These are phyloP conservation scores for Moxostoma hubbsi DNA, from an alignment of 2,797 vertebrate genomes.

Conservation along the genomic window DNA sequence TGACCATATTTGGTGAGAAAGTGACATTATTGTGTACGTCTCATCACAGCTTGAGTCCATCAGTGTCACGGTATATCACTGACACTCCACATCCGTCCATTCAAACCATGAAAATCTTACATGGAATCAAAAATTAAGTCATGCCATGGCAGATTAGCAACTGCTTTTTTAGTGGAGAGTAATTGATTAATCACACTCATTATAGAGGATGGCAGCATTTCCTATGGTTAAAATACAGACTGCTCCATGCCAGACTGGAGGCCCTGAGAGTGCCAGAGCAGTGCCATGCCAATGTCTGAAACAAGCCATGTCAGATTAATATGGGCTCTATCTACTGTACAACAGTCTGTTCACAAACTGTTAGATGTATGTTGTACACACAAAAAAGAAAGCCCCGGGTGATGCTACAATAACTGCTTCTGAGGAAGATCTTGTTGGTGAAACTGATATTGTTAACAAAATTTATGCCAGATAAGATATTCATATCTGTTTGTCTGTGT, in stretches of 20 bases:
- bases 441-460: no score
- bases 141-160: slow-evolving; percentile 53
- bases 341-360: slow-evolving; percentile 27
- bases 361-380: no score
- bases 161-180: slow-evolving; percentile 22
- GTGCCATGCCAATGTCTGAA: slow-evolving; percentile 41
- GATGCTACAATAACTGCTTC: no score
- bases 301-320: slow-evolving; percentile 68
- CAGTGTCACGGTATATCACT: slow-evolving; percentile 43
- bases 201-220: slow-evolving; percentile 62
- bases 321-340: slow-evolving; percentile 43
- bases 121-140: slow-evolving; percentile 71
- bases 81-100: slow-evolving; percentile 69
- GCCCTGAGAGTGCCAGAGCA: slow-evolving; percentile 54
- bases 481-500: no score
- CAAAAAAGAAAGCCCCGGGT: no score
- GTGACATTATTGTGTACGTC: not conserved
- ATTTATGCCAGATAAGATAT: no score
- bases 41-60: slow-evolving; percentile 32
- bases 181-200: slow-evolving; percentile 78
- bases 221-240: not conserved
- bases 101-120: slow-evolving; percentile 66
- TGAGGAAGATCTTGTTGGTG: no score
- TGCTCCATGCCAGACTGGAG: slow-evolving; percentile 64
- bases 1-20: slow-evolving; percentile 11